phyloP scores from a whole-genome alignment of 2,797 vertebrate species.

The Sebastes oblongus region DNA sequence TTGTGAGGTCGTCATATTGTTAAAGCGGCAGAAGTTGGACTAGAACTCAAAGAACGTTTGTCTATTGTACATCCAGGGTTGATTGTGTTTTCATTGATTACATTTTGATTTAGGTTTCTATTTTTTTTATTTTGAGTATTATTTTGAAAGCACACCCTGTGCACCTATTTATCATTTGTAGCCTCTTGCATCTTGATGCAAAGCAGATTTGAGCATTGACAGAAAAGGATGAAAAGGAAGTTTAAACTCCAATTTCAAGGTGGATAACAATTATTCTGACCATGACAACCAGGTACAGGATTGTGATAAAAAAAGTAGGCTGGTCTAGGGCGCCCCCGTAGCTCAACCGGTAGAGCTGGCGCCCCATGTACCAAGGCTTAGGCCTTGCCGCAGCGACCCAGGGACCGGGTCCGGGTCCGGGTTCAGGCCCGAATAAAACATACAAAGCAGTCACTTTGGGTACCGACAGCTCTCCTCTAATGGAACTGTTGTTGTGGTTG shows the following conservation, averaged over 20 bases:
- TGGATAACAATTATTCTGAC: not conserved
- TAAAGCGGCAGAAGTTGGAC: not conserved
- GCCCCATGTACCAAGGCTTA: no score
- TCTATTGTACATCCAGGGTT: not conserved
- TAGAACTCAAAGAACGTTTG: not conserved
- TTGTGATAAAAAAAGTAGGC: not conserved
- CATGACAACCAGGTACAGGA: not conserved
- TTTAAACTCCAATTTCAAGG: not conserved
- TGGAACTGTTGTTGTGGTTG: no score
- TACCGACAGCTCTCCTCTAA: no score
- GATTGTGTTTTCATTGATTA: not conserved
- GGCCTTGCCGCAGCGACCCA: no score
- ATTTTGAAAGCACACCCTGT: not conserved
- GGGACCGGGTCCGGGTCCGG: no score
- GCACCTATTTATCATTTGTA: not conserved
- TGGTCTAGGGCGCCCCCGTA: not conserved
- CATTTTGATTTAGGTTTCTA: no score
- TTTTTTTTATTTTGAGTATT: not conserved
- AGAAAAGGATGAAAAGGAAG: not conserved
- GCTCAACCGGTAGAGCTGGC: no score
- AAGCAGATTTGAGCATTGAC: not conserved
- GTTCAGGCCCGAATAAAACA: no score
- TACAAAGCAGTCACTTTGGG: no score
- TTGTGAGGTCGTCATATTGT: not conserved
- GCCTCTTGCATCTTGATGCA: not conserved